A percentile compares a stretch with the other conserved stretches of the same genome.
Evolutionary conservation across 1,140 invertebrate genomes (phyloP).

Genomic region (Venustaconcha ellipsiformis): DNA sequence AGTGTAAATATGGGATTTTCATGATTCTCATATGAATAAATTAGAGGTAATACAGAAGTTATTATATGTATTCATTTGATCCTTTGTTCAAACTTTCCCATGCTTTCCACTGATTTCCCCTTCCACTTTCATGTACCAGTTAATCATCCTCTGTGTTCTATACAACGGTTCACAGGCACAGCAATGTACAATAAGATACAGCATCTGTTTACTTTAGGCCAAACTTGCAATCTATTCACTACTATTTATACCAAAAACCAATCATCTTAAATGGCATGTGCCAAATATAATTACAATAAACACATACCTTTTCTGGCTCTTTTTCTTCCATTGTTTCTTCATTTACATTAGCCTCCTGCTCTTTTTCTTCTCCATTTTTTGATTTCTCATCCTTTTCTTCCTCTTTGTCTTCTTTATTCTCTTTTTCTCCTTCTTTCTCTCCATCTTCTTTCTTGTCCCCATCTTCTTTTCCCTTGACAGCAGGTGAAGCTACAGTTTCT

Average conservation of each 20-base stretch:
- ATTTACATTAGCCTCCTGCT: slow-evolving; percentile 71
- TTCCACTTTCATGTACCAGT: too few relatives aligned
- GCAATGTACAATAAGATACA: too few relatives aligned
- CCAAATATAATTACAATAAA: neutral
- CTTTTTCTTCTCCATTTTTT: slow-evolving; percentile 66
- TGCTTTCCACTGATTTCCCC: too few relatives aligned
- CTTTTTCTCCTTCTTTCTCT: slow-evolving; percentile 31
- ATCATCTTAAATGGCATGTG: neutral
- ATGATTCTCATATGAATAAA: too few relatives aligned
- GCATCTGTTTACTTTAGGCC: too few relatives aligned
- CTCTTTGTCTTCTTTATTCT: slow-evolving; percentile 69
- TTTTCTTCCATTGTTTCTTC: slow-evolving; percentile 31
- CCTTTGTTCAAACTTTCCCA: too few relatives aligned
- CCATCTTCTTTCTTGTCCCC: slow-evolving; percentile 31
- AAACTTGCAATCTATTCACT: too few relatives aligned
- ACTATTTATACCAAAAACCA: neutral
- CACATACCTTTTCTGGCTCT: slow-evolving; percentile 35
- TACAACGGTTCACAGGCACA: too few relatives aligned
- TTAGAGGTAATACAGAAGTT: too few relatives aligned
- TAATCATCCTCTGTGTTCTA: too few relatives aligned
- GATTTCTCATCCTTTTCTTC: slow-evolving; percentile 63
- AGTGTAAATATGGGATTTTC: too few relatives aligned
- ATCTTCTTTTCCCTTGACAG: slow-evolving; percentile 56
- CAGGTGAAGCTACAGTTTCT: slow-evolving; percentile 74
- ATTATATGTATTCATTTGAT: too few relatives aligned